phyloP scores from a whole-genome alignment of 2,888 invertebrate genomes.

The Pseudococcus longispinus region DNA sequence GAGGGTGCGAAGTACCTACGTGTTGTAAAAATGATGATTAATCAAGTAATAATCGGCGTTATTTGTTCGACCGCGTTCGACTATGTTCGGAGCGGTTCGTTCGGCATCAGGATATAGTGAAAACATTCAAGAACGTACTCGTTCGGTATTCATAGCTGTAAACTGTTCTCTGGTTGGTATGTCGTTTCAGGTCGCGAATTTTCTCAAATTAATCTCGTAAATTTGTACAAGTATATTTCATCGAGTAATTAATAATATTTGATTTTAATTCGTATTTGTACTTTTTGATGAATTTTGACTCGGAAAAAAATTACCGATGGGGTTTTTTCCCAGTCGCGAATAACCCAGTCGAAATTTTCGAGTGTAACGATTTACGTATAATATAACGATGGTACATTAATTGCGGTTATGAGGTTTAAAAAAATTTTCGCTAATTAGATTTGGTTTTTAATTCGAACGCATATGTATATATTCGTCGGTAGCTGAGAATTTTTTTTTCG shows the following conservation, averaged over 20 bases:
- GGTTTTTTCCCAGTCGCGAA: constrained; percentile 2
- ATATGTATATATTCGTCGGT: not conserved
- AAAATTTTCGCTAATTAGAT: constrained; percentile 4
- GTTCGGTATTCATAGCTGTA: constrained; percentile 7
- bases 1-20: not conserved
- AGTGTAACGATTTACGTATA: constrained; percentile 1
- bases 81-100: not conserved
- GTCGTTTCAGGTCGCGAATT: constrained; percentile 42
- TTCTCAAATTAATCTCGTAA: constrained; percentile 1
- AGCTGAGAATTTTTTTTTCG: not conserved
- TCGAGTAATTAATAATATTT: not conserved
- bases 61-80: not conserved
- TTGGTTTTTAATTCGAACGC: not conserved
- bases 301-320: not conserved
- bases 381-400: constrained; percentile 28
- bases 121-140: constrained; percentile 1
- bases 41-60: constrained; percentile 16
- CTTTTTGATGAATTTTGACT: not conserved
- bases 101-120: not conserved
- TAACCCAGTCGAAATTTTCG: constrained; percentile 10
- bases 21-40: constrained; percentile 29
- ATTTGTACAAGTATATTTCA: not conserved
- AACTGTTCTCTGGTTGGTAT: constrained; percentile 20
- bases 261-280: not conserved
- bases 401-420: not conserved